A percentile compares a stretch with the other conserved stretches of the same genome.
These are phyloP conservation scores for Diploscapter pachys DNA, from an alignment of 1,140 invertebrate species.

Conservation along the genomic window DNA sequence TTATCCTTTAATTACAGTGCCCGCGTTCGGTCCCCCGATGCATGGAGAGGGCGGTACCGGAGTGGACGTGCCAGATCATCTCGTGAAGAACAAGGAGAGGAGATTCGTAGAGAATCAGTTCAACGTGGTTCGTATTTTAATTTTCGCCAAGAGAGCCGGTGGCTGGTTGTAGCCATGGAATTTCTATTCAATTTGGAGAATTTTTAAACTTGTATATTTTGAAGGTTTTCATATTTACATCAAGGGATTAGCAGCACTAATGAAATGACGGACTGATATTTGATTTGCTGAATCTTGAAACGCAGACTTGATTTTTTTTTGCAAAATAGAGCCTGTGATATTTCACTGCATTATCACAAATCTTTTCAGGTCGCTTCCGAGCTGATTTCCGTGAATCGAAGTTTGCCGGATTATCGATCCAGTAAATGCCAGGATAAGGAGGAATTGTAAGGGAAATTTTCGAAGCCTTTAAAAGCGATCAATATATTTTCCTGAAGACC, in stretches of 20 bases:
- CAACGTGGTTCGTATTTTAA: constrained; percentile 29
- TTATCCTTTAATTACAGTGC: constrained; percentile 29
- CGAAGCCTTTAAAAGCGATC: too few species aligned
- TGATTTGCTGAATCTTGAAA: too few species aligned
- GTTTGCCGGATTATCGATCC: constrained; percentile 37
- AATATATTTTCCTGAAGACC: too few species aligned
- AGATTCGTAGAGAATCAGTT: constrained; percentile 42
- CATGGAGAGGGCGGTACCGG: constrained; percentile 35
- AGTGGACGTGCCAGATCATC: constrained; percentile 21
- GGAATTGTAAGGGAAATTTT: too few species aligned
- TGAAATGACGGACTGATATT: too few species aligned
- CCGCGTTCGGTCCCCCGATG: constrained; percentile 19
- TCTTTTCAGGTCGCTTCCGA: constrained; percentile 29
- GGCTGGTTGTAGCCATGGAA: neutral
- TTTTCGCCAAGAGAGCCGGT: neutral
- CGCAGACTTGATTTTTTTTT: neutral
- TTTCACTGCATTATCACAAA: neutral
- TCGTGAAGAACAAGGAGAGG: constrained; percentile 30
- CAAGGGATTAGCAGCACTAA: too few species aligned
- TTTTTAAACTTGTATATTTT: too few species aligned
- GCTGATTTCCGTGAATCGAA: constrained; percentile 39
- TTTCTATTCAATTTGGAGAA: too few species aligned
- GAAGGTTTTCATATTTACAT: neutral
- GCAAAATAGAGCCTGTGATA: neutral
- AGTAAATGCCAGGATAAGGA: too few species aligned